Percentiles rank a stretch among this genome's conserved stretches.
Evolutionary conservation across 2,797 vertebrate species (phyloP).

Genomic region (Galagoides demidoff): DNA sequence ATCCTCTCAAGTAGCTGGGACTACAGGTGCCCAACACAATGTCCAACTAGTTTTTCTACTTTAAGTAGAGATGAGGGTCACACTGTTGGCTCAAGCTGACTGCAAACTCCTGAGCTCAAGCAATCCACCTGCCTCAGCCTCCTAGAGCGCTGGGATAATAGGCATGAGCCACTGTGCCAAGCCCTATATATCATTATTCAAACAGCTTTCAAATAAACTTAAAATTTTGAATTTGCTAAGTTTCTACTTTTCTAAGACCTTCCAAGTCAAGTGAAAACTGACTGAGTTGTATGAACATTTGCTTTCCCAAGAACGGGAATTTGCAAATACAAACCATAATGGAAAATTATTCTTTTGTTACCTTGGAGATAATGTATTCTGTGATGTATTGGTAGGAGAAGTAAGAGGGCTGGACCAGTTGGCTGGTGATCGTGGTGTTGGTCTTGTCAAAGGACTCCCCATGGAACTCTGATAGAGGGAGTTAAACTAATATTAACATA

Average conservation of each 20-base stretch:
- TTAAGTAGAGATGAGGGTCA: no score
- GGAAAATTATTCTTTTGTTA: conserved; percentile 80
- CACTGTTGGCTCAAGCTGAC: no score
- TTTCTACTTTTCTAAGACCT: conserved; percentile 44
- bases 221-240: conserved; percentile 18
- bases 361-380: conserved; percentile 97
- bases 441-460: conserved; percentile 95
- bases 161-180: no score
- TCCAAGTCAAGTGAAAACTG: conserved; percentile 47
- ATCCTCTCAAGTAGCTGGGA: no score
- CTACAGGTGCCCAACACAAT: no score
- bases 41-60: no score
- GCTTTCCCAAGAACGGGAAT: conserved; percentile 15
- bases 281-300: not conserved
- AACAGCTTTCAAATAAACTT: conserved; percentile 24
- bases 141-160: no score
- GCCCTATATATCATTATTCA: not conserved
- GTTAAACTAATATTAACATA: conserved; percentile 37
- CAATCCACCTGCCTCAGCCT: no score
- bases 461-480: conserved; percentile 88
- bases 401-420: conserved; percentile 97
- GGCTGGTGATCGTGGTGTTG: conserved; percentile 95
- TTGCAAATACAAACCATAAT: conserved; percentile 34
- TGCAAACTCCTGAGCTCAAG: no score
- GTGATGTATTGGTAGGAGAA: conserved; percentile 96